A percentile compares a stretch with the other conserved stretches of the same genome.
Conservation (phyloP, 2,888 invertebrate genomes). For the Quadroppia sp. region DNA sequence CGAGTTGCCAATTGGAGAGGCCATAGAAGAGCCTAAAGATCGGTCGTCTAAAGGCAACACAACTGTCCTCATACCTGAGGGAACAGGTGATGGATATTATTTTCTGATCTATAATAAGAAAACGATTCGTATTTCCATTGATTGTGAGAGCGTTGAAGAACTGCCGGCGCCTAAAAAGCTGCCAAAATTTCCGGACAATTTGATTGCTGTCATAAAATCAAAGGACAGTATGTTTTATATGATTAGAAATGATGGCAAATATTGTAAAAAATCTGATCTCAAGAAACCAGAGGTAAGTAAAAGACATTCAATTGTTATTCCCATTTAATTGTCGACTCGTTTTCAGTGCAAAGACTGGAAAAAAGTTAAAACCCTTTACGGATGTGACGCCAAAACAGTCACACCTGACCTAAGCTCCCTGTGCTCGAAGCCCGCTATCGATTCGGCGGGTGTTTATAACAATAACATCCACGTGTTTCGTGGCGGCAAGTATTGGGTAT, state of each 20-base stretch:
- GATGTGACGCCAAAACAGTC: background rate
- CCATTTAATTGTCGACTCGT: too few relatives aligned
- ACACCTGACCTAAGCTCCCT: background rate
- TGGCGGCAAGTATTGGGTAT: conserved; percentile 7
- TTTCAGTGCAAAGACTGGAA: conserved; percentile 16
- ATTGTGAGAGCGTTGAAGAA: background rate
- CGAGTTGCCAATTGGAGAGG: background rate
- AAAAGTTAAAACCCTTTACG: background rate
- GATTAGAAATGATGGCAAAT: conserved; percentile 7
- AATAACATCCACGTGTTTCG: background rate
- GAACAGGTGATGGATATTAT: background rate
- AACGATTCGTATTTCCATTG: background rate
- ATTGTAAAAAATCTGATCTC: background rate
- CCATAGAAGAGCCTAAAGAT: background rate
- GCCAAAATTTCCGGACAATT: background rate
- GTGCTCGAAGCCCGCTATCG: background rate
- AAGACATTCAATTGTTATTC: background rate
- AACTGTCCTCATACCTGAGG: background rate
- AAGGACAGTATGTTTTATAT: background rate
- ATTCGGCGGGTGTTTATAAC: background rate
- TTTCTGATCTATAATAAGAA: background rate
- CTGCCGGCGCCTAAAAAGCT: background rate
- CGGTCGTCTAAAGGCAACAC: background rate
- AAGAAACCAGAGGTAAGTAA: background rate
- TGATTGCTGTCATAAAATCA: background rate